Base-by-base conservation (phyloP, 35 echinoderm and acorn worm species). In the Anneissia japonica region DNA sequence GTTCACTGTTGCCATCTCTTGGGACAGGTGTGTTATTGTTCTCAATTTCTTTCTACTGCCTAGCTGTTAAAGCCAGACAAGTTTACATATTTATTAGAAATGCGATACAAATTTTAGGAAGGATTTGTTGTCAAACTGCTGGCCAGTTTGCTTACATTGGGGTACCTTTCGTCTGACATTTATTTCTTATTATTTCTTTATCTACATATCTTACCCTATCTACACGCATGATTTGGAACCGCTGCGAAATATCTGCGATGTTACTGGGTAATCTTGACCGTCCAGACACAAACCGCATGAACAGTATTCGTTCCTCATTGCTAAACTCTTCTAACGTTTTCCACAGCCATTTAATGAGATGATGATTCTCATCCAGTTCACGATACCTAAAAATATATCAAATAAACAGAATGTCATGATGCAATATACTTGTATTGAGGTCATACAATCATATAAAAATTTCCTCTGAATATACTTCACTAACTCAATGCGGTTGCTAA, bases 181-280 rank as follows among this genome's bases (percentile, higher is more conserved):
- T n/a, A n/a, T n/a, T n/a, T n/a, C n/a, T n/a, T n/a, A n/a, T n/a
- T n/a, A n/a, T n/a, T n/a, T n/a, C n/a, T n/a, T n/a, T n/a, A n/a
- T n/a, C n/a, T n/a, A n/a, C n/a, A n/a, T n/a, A n/a, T 73, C 83
- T 93, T 37, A 99, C 96, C 96, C 92, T 91, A 29, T 99, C 96
- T 0, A 99, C 96, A 64, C 87, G 94, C 96, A 99, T 99, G 74
- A 99, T 99, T 83, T 99, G 96, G 36, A 99, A 99, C 21, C 96
- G 76, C 80, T 99, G 96, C 19, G 96, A 99, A n/a, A 99, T 99
- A 64, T 99, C 96, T 0, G 96, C 96, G 21, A 99, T 88, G 76
- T 91, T 99, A 32, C 92, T 86, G n/a, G 96, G 96, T 31, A 99
- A 80, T 29, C 96, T 79, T 0, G 96, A 99, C 28, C 96, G 51